Percentiles rank a stretch among this genome's conserved stretches.
Conservation (phyloP, 2,797 vertebrate genomes). For the Natrix natrix region DNA sequence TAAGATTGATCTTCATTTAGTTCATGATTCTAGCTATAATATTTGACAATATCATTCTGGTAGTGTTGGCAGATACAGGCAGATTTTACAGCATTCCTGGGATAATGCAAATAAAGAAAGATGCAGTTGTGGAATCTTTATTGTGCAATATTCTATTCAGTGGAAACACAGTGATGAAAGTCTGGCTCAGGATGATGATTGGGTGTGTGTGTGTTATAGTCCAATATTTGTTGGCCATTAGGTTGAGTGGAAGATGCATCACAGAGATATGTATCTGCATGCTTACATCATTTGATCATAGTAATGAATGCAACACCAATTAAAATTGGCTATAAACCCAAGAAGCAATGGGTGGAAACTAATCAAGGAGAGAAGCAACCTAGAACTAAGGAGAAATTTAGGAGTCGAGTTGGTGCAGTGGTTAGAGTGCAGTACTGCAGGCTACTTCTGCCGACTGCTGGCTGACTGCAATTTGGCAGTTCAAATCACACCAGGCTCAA, state of each 20-base stretch:
- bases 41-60: background rate
- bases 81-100: background rate
- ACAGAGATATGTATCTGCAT: background rate
- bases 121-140: background rate
- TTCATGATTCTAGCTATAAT: background rate
- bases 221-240: no score
- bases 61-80: background rate
- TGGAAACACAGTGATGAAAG: background rate
- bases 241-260: background rate
- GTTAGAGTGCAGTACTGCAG: no score
- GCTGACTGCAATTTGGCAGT: no score
- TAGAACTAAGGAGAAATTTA: no score
- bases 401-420: no score
- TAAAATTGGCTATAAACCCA: background rate
- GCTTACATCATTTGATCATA: background rate
- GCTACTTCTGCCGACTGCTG: no score
- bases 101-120: background rate
- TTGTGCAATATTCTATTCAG: background rate
- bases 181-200: background rate
- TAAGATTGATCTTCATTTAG: background rate
- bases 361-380: no score
- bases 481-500: no score
- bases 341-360: no score
- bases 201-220: no score
- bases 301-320: background rate